Percentiles rank a stretch among this genome's conserved stretches.
Conservation (phyloP, 2,888 invertebrate genomes). For the Onthophagus sagittarius region DNA sequence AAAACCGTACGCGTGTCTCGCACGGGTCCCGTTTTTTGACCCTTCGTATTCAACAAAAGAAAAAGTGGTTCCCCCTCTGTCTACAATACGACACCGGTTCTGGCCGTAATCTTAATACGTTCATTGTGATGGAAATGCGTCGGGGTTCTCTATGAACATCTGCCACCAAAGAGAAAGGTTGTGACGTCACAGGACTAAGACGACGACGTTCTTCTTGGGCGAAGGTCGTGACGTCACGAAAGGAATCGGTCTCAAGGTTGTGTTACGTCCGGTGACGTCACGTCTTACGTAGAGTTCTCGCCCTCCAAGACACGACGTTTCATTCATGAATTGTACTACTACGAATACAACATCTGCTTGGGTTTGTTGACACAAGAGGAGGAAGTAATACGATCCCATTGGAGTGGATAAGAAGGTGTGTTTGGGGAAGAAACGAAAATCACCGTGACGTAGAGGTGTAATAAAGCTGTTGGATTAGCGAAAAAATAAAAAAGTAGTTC, state of each 20-base stretch:
- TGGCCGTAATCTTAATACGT: slow-evolving; percentile 45
- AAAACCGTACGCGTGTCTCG: slow-evolving; percentile 45
- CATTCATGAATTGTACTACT: slow-evolving; percentile 2
- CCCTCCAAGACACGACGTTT: slow-evolving; percentile 4
- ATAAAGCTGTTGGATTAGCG: slow-evolving; percentile 15
- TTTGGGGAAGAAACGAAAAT: neutral
- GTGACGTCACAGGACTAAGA: slow-evolving; percentile 27
- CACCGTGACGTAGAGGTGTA: neutral
- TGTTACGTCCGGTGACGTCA: slow-evolving; percentile 46
- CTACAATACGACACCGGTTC: slow-evolving; percentile 44
- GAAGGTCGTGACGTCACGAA: slow-evolving; percentile 37
- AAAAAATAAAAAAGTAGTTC: slow-evolving; percentile 16
- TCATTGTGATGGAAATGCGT: slow-evolving; percentile 47
- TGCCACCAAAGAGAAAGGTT: slow-evolving; percentile 32
- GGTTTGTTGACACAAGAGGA: neutral
- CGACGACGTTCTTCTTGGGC: slow-evolving; percentile 30
- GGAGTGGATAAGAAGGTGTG: neutral
- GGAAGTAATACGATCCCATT: neutral
- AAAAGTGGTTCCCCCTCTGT: slow-evolving; percentile 38
- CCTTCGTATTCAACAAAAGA: slow-evolving; percentile 45
- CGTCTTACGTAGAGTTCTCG: slow-evolving; percentile 26
- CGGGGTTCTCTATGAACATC: slow-evolving; percentile 36
- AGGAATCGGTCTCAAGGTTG: slow-evolving; percentile 49
- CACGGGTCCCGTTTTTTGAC: slow-evolving; percentile 49
- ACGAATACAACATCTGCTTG: neutral